Conservation (phyloP, 2,888 invertebrate species). For the Ischnus inquisitorius region DNA sequence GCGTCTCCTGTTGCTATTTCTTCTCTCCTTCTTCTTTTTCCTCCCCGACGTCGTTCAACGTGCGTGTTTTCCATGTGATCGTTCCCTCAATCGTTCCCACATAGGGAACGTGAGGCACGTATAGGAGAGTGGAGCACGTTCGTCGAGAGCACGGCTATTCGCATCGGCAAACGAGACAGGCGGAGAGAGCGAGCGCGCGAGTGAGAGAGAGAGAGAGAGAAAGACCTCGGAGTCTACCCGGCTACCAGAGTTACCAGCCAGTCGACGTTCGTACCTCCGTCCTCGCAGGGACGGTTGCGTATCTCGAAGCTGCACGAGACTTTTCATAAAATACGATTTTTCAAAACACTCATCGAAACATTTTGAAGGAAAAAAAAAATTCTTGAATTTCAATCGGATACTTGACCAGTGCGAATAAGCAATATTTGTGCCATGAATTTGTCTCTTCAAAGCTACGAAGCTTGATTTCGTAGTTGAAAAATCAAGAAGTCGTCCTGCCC, state of each 20-base stretch:
- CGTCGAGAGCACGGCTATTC: constrained; percentile 64
- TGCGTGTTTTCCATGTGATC: constrained; percentile 47
- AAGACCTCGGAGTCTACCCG: constrained; percentile 48
- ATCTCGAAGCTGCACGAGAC: constrained; percentile 32
- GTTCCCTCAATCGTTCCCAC: constrained; percentile 43
- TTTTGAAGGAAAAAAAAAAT: background rate
- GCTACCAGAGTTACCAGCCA: constrained; percentile 55
- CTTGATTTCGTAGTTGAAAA: background rate
- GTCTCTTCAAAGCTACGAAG: background rate
- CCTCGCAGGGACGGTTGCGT: constrained; percentile 61
- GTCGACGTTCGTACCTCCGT: constrained; percentile 69
- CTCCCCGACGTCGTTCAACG: constrained; percentile 11
- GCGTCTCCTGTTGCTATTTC: constrained; percentile 15
- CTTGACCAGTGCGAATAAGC: background rate
- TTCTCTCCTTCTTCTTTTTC: constrained; percentile 9
- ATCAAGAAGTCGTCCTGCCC: background rate
- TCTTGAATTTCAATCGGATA: background rate
- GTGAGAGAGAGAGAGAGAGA: background rate
- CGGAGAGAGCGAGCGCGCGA: background rate
- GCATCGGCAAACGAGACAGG: constrained; percentile 49
- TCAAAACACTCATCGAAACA: background rate
- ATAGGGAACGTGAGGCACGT: constrained; percentile 40
- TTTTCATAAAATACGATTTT: constrained; percentile 10
- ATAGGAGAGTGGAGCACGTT: constrained; percentile 61
- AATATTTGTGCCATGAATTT: background rate